phyloP scores from a whole-genome alignment of 2,113 vertebrate species.

The Tichodroma muraria region DNA sequence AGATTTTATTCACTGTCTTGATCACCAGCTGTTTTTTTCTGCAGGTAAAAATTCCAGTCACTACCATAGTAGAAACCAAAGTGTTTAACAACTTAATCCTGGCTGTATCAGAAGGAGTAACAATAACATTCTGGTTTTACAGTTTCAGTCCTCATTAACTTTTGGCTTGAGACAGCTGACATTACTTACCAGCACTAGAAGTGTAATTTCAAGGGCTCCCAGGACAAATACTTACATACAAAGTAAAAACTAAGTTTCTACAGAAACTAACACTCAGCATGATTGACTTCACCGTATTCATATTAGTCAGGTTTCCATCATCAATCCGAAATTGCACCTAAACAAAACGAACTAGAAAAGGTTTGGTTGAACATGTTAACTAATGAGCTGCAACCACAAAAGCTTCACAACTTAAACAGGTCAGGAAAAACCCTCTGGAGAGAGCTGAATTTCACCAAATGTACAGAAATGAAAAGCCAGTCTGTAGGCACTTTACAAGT shows the following conservation, averaged over 20 bases:
- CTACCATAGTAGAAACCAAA: background rate
- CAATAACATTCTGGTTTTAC: background rate
- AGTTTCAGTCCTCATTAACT: background rate
- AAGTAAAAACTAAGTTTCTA: background rate
- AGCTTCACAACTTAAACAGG: background rate
- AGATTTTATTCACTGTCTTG: background rate
- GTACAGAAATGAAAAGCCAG: background rate
- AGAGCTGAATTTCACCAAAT: background rate
- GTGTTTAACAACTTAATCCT: background rate
- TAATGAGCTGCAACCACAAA: background rate
- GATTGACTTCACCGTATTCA: background rate
- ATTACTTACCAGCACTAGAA: slow-evolving; percentile 41
- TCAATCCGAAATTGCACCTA: background rate
- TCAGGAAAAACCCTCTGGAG: background rate
- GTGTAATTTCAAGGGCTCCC: background rate
- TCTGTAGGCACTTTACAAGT: background rate
- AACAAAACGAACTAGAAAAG: background rate
- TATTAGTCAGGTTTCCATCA: background rate
- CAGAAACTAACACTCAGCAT: background rate
- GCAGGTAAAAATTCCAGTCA: background rate
- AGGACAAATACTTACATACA: background rate
- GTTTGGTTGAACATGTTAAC: background rate
- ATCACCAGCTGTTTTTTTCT: background rate
- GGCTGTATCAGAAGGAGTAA: background rate
- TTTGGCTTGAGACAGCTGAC: background rate